Evolutionary conservation across 35 echinoderm and acorn worm genomes (phyloP), one percentile per base, ranked within the genome.

Genomic region (Apostichopus californicus): DNA sequence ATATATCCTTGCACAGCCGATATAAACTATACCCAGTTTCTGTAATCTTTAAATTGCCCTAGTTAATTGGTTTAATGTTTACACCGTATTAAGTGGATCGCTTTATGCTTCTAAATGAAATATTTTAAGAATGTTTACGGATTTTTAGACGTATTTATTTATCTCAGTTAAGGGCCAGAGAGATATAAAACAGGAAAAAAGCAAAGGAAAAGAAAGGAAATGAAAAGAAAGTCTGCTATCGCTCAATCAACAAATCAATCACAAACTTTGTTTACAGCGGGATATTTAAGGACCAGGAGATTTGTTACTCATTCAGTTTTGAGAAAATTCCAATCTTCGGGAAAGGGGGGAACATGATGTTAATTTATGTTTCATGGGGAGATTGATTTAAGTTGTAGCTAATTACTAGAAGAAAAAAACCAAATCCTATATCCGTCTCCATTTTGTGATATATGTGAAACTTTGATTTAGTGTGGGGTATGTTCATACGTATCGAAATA

Each of bases 41-140:
- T 68, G 64, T 68, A 68, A 68, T 68, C 64, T 68, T 68, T 68
- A 68, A 68, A 68, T 68, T 68, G 64, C 64, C 64, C 64, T 68
- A 68, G 11, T 68, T 68, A 68, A 68, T 68, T 68, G 64, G 64
- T 68, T 68, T 68, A 68, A 68, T 68, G 64, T 68, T 68, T 68
- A 68, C 64, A 68, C 64, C 18, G 64, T 11, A 14, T 68, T 14
- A 68, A 68, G 64, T 68, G 64, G 64, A 68, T 68, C 64, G 64
- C 64, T 14, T 68, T 68, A 14, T 68, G 13, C 64, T 18, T 18
- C 18, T 17, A 68, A 68, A 4, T 14, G 64, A 68, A 68, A 68
- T 68, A 68, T 68, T 68, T 68, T 68, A 68, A 68, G 64, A 68
- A 68, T 68, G 64, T 68, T 68, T 68, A 68, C 64, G 64, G 64